Evolutionary conservation across 2,797 vertebrate genomes (phyloP).

Genomic region (Echiichthys vipera): DNA sequence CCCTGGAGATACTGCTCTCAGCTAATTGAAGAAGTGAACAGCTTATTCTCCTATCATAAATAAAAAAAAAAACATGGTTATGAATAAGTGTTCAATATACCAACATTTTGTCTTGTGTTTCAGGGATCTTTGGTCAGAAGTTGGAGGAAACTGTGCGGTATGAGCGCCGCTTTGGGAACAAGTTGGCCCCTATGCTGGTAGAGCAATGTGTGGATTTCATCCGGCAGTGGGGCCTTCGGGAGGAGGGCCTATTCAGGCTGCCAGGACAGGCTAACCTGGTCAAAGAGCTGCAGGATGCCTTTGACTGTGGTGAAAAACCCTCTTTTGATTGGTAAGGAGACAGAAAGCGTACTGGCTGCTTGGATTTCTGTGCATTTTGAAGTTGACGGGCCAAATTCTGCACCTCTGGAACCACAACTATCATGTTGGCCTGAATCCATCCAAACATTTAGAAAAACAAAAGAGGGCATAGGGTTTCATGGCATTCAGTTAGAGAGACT

Average conservation of each 20-base stretch:
- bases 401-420: neutral
- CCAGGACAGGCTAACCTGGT: slow-evolving; percentile 98
- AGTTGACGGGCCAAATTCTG: slow-evolving; percentile 2
- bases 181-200: slow-evolving; percentile 94
- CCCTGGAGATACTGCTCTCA: neutral
- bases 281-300: slow-evolving; percentile 97
- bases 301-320: slow-evolving; percentile 98
- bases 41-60: neutral
- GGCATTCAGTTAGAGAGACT: neutral
- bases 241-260: slow-evolving; percentile 95
- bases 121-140: slow-evolving; percentile 98
- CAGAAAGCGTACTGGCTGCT: neutral
- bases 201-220: slow-evolving; percentile 99
- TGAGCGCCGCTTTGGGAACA: slow-evolving; percentile 93
- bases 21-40: neutral
- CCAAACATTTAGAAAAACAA: neutral
- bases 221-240: slow-evolving; percentile 91
- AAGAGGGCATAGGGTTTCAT: neutral
- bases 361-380: slow-evolving; percentile 23
- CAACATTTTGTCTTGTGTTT: slow-evolving; percentile 23
- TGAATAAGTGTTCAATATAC: neutral
- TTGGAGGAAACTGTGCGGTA: slow-evolving; percentile 96
- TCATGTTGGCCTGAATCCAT: neutral
- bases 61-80: neutral
- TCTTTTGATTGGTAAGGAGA: slow-evolving; percentile 92